Evolutionary conservation across 2,797 vertebrate species (phyloP), one percentile per base, ranked within the genome.

Genomic region (Bovichtus variegatus): DNA sequence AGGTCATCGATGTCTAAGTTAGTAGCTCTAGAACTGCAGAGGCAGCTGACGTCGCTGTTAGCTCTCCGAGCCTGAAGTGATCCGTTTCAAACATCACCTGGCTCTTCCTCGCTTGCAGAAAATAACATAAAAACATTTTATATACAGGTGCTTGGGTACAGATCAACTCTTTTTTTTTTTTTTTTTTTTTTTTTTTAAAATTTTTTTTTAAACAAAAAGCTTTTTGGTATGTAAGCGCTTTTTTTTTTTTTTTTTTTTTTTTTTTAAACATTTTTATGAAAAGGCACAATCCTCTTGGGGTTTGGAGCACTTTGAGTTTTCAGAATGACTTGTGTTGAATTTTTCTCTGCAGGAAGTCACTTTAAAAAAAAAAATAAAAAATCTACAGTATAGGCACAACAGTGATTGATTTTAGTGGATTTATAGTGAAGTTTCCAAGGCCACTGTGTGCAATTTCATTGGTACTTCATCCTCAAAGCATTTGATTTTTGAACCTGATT

Each of bases 121-220:
- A 54, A 62, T 9, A 29, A 64, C 34, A 67, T 31, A 31, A 58
- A 54, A 77, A 71, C 16, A 38, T 3, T 50, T 21, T 78, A 88
- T 86, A 68, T 80, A 84, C 87, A 89, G 59, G 44, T 36, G 44
- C 54, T 72, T 21, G 49, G 76, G 70, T 71, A 76, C 71, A 65
- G 58, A 64, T 54, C 23, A 53, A 13, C 25, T 40, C 5, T 68
- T 4, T 23, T 38, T n/a, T n/a, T 34, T 25, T 43, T 25, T 25
- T 8, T 58, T n/a, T n/a, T n/a, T n/a, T n/a, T n/a, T n/a, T n/a
- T n/a, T n/a, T n/a, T n/a, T n/a, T n/a, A n/a, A n/a, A n/a, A n/a
- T n/a, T n/a, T n/a, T n/a, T n/a, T n/a, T n/a, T n/a, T n/a, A n/a
- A n/a, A n/a, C n/a, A n/a, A n/a, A n/a, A n/a, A n/a, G n/a, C n/a